Evolutionary conservation across 2,113 vertebrate genomes (phyloP).

Genomic region (Rallus limicola): DNA sequence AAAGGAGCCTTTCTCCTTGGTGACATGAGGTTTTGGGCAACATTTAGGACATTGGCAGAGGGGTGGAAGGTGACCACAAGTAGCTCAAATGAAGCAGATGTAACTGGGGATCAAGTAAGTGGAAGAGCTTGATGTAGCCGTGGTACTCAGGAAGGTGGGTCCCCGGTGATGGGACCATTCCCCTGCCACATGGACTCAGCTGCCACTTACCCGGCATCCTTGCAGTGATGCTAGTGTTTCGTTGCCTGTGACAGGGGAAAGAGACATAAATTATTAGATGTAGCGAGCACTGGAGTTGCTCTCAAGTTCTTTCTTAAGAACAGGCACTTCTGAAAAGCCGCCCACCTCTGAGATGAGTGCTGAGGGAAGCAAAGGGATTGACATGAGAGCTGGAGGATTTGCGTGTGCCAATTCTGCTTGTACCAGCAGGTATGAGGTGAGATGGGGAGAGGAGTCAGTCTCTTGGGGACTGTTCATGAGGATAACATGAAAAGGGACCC

Average conservation of each 20-base stretch:
- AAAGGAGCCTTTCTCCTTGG: neutral
- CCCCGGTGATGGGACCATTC: rapidly evolving
- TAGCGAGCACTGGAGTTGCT: neutral
- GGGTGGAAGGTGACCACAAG: neutral
- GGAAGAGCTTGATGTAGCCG: neutral
- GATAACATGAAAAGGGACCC: neutral
- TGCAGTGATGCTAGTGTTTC: neutral
- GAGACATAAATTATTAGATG: neutral
- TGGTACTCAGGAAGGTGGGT: neutral
- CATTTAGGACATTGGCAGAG: neutral
- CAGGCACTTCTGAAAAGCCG: neutral
- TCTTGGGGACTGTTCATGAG: neutral
- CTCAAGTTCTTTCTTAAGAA: neutral
- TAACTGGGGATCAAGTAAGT: neutral
- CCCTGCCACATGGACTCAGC: neutral
- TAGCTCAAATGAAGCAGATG: neutral
- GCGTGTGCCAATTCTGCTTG: rapidly evolving
- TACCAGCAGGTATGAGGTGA: neutral
- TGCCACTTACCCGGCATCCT: neutral
- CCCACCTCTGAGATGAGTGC: neutral
- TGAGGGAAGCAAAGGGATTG: neutral
- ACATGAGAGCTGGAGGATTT: neutral
- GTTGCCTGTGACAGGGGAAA: neutral
- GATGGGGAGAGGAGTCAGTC: rapidly evolving
- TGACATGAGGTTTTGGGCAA: neutral